Percentiles rank a stretch among this genome's conserved stretches.
Evolutionary conservation across 2,113 vertebrate genomes (phyloP).

Genomic region (Archocentrus centrarchus): DNA sequence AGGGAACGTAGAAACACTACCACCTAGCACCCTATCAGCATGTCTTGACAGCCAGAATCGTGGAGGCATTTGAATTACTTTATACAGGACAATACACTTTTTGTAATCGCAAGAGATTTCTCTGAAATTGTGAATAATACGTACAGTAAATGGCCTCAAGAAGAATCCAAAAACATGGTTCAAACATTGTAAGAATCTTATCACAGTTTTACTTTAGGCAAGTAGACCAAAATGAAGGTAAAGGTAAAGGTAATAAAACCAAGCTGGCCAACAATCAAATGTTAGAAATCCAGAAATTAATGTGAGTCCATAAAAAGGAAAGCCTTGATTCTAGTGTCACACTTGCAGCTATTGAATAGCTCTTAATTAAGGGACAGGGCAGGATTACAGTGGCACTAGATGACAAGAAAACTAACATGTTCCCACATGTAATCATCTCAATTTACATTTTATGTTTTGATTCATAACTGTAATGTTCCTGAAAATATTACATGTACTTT

Average conservation of each 20-base stretch:
- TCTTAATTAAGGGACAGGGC: too few species aligned
- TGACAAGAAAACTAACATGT: too few species aligned
- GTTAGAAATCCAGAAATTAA: not conserved
- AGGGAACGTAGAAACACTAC: not conserved
- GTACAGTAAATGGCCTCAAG: too few species aligned
- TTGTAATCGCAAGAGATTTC: too few species aligned
- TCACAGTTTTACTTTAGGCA: not conserved
- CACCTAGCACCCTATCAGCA: not conserved
- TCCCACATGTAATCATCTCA: too few species aligned
- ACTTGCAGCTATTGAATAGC: too few species aligned
- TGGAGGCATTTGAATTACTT: not conserved
- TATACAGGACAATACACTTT: not conserved
- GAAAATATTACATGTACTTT: too few species aligned
- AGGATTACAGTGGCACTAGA: too few species aligned
- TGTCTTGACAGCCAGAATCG: not conserved
- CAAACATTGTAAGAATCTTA: not conserved
- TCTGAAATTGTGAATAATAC: too few species aligned
- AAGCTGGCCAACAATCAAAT: not conserved
- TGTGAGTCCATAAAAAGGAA: not conserved
- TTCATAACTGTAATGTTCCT: not conserved
- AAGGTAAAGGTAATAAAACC: not conserved
- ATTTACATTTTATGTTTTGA: not conserved
- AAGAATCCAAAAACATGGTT: not conserved
- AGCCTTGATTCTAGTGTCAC: not conserved
- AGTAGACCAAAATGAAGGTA: not conserved